Evolutionary conservation across 2,888 invertebrate species (phyloP).

Genomic region (Phaedon cochleariae): DNA sequence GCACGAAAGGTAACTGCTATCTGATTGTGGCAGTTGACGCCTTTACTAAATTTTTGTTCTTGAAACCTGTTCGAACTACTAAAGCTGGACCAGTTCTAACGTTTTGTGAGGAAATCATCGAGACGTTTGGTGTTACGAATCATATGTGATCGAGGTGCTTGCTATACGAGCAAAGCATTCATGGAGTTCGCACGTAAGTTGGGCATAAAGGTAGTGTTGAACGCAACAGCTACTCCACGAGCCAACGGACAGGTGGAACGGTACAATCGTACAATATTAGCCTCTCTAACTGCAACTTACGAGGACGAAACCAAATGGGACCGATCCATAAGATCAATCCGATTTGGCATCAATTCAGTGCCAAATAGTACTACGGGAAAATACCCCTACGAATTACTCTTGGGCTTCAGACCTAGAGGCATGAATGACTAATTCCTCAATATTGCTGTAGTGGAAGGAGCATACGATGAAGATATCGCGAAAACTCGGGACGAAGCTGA

Average conservation of each 20-base stretch:
- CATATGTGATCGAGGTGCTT: slow-evolving; percentile 38
- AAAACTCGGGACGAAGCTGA: slow-evolving; percentile 6
- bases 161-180: slow-evolving; percentile 38
- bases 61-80: slow-evolving; percentile 37
- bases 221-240: slow-evolving; percentile 35
- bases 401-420: slow-evolving; percentile 19
- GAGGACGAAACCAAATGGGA: slow-evolving; percentile 34
- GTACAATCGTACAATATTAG: slow-evolving; percentile 14
- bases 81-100: slow-evolving; percentile 23
- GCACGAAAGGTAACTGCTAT: slow-evolving; percentile 42
- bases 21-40: slow-evolving; percentile 47
- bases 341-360: slow-evolving; percentile 27
- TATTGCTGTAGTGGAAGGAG: neutral
- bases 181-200: slow-evolving; percentile 17
- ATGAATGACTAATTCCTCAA: neutral
- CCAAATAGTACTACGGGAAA: slow-evolving; percentile 31
- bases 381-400: slow-evolving; percentile 30
- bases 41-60: slow-evolving; percentile 52
- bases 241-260: slow-evolving; percentile 39
- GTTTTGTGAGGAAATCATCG: slow-evolving; percentile 29
- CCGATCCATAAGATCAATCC: slow-evolving; percentile 12
- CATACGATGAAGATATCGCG: neutral
- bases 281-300: slow-evolving; percentile 3
- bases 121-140: slow-evolving; percentile 35
- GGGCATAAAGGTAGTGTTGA: slow-evolving; percentile 15